These are phyloP conservation scores for Cantharis lateralis DNA, from an alignment of 2,888 invertebrate species.

Conservation along the genomic window DNA sequence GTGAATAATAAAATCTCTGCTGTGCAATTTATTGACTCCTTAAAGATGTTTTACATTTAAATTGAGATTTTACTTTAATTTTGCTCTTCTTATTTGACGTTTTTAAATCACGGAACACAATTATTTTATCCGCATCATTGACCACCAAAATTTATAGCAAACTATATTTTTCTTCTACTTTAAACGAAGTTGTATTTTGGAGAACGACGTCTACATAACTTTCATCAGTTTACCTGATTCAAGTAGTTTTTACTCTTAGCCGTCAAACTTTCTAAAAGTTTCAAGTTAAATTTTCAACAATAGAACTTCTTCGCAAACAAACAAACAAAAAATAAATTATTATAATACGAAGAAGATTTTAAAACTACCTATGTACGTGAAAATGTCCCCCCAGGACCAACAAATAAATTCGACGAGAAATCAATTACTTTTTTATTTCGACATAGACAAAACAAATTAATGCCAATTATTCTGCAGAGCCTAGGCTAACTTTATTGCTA, in stretches of 20 bases:
- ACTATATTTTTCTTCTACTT: not conserved
- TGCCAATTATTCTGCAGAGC: too few species aligned
- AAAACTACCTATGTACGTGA: too few species aligned
- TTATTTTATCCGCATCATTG: not conserved
- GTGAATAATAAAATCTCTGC: not conserved
- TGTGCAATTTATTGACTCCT: not conserved
- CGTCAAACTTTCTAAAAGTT: not conserved
- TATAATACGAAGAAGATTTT: too few species aligned
- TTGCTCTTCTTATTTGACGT: not conserved
- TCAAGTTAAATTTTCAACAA: not conserved
- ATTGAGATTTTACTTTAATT: not conserved
- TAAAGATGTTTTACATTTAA: not conserved
- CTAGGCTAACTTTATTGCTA: too few species aligned
- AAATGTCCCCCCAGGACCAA: too few species aligned
- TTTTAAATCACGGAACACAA: not conserved
- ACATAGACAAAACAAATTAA: too few species aligned
- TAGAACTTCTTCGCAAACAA: too few species aligned
- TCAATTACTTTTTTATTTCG: too few species aligned
- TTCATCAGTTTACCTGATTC: not conserved
- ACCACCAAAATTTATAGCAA: not conserved
- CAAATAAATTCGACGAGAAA: too few species aligned
- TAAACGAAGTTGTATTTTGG: not conserved
- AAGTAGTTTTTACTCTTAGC: not conserved
- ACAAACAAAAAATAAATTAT: too few species aligned
- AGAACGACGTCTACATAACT: not conserved